Conservation (phyloP, 2,113 vertebrate species). For the Hassar affinis region DNA sequence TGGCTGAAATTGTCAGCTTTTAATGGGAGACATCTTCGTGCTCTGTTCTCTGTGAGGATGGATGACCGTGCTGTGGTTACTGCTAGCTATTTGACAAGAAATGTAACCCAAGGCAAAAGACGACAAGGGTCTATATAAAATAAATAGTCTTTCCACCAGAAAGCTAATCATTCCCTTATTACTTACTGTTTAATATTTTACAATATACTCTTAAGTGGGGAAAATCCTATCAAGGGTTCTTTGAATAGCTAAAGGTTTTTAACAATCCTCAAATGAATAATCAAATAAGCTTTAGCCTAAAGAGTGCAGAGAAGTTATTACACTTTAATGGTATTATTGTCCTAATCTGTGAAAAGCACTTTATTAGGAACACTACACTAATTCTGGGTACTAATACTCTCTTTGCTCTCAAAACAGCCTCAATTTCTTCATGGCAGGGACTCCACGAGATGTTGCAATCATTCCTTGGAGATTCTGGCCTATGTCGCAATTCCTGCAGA, state of each 20-base stretch:
- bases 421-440: neutral
- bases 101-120: conserved; percentile 26
- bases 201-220: neutral
- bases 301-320: neutral
- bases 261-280: neutral
- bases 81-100: conserved; percentile 18
- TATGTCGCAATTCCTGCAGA: neutral
- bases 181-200: conserved; percentile 9
- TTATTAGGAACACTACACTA: neutral
- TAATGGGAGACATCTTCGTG: conserved; percentile 50
- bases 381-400: neutral
- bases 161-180: conserved; percentile 18
- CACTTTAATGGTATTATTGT: neutral
- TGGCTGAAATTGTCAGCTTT: conserved; percentile 64
- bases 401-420: neutral
- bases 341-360: neutral
- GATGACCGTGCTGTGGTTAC: conserved; percentile 22
- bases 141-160: conserved; percentile 19
- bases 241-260: neutral
- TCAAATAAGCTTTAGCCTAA: neutral
- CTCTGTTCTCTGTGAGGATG: conserved; percentile 15
- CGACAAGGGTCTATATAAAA: conserved; percentile 8
- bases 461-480: neutral
- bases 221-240: neutral
- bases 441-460: neutral